phyloP scores from a whole-genome alignment of 1,140 invertebrate genomes.

The Elymnias hypermnestra region DNA sequence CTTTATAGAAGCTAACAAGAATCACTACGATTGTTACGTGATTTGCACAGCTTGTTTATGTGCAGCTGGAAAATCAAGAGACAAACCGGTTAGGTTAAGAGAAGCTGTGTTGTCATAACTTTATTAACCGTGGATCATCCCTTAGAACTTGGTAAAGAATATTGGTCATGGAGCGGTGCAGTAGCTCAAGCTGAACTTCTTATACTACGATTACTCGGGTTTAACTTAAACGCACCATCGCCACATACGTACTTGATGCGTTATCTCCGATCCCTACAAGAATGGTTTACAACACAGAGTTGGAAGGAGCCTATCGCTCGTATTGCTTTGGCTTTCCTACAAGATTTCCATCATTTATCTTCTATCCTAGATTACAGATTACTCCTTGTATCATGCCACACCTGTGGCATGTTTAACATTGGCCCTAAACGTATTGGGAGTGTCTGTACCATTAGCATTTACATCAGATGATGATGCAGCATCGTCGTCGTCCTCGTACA shows the following conservation, averaged over 20 bases:
- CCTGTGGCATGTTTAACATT: constrained; percentile 91
- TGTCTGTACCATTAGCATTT: constrained; percentile 86
- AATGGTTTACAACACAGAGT: constrained; percentile 86
- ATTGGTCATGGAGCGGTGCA: constrained; percentile 92
- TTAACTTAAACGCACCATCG: constrained; percentile 88
- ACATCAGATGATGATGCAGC: constrained; percentile 84
- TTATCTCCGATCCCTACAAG: constrained; percentile 90
- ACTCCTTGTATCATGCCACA: constrained; percentile 88
- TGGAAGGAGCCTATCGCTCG: constrained; percentile 87
- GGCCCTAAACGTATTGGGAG: constrained; percentile 88
- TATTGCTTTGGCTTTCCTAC: constrained; percentile 88
- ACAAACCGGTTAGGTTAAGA: constrained; percentile 89
- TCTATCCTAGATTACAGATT: constrained; percentile 88
- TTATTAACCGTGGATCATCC: constrained; percentile 87
- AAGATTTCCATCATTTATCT: constrained; percentile 93
- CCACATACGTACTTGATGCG: constrained; percentile 88
- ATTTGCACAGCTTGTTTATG: constrained; percentile 92
- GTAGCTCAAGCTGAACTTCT: constrained; percentile 93
- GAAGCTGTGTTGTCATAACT: constrained; percentile 94
- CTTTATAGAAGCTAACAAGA: constrained; percentile 85
- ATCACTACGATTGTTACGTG: constrained; percentile 91
- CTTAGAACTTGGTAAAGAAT: constrained; percentile 92
- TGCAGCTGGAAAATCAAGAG: constrained; percentile 93
- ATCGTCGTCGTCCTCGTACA: constrained; percentile 83
- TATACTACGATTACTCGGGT: constrained; percentile 89